Conservation (phyloP, 92 coral and sea anemone genomes). For the Metridium senile region DNA sequence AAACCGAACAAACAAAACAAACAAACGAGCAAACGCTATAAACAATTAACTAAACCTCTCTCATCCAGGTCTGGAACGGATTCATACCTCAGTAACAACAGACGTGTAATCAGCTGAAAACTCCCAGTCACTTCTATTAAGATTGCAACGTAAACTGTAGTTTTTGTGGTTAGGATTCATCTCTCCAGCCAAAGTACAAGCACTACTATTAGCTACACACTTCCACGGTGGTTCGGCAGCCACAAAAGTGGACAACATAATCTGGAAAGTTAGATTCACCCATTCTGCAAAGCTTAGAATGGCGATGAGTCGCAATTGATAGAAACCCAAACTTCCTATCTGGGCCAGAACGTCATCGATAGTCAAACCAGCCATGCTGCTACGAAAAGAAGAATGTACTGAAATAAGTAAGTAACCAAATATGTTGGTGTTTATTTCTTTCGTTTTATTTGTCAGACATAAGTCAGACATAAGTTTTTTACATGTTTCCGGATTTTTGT, state of each 20-base stretch:
- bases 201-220: slow-evolving; percentile 64
- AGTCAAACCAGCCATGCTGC: slow-evolving; percentile 36
- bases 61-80: too few species aligned
- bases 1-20: background rate
- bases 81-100: slow-evolving; percentile 72
- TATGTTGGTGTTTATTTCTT: too few species aligned
- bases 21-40: background rate
- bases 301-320: slow-evolving; percentile 26
- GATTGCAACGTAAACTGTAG: slow-evolving; percentile 45
- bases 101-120: slow-evolving; percentile 60
- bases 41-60: background rate
- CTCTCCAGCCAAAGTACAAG: slow-evolving; percentile 68
- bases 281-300: slow-evolving; percentile 38
- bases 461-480: too few species aligned
- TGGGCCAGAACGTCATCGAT: slow-evolving; percentile 26
- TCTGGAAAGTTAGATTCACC: slow-evolving; percentile 41
- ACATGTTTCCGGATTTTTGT: too few species aligned
- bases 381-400: background rate
- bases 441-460: too few species aligned
- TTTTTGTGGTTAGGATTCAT: slow-evolving; percentile 56
- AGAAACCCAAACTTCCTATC: slow-evolving; percentile 36
- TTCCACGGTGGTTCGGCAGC: slow-evolving; percentile 87
- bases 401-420: too few species aligned
- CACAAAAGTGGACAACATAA: slow-evolving; percentile 62
- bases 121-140: slow-evolving; percentile 83